A percentile compares a stretch with the other conserved stretches of the same genome.
Evolutionary conservation across 2,888 invertebrate genomes (phyloP).

Genomic region (Dicranocentrus wangi): DNA sequence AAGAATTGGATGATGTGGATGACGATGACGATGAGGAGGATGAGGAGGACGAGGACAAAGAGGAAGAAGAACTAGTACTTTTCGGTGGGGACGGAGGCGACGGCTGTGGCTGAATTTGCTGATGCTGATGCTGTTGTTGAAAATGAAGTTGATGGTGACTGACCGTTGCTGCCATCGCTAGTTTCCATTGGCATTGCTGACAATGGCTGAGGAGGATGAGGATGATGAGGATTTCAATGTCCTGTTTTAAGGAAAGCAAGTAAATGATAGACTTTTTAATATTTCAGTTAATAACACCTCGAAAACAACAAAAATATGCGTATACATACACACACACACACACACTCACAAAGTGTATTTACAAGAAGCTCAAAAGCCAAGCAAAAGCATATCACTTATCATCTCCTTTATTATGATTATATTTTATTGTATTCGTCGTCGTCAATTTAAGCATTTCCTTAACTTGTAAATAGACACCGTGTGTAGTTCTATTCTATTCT

Average conservation of each 20-base stretch:
- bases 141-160: constrained; percentile 75
- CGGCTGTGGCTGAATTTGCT: constrained; percentile 59
- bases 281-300: constrained; percentile 23
- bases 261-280: constrained; percentile 31
- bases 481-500: neutral
- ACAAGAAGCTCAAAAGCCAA: constrained; percentile 6
- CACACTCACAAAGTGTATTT: too few species aligned
- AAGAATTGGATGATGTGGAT: constrained; percentile 45
- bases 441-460: constrained; percentile 52
- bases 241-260: constrained; percentile 41
- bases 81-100: constrained; percentile 64
- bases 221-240: constrained; percentile 29
- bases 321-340: too few species aligned
- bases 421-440: too few species aligned
- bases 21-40: constrained; percentile 37
- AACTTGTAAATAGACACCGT: constrained; percentile 28
- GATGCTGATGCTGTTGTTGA: constrained; percentile 67
- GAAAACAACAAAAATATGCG: neutral
- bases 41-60: constrained; percentile 37
- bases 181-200: constrained; percentile 74
- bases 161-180: constrained; percentile 78
- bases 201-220: constrained; percentile 13
- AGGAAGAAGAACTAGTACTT: constrained; percentile 34
- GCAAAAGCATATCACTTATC: constrained; percentile 14
- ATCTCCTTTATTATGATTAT: constrained; percentile 32